Evolutionary conservation across 2,797 vertebrate species (phyloP).

Genomic region (Sebastes alutus): DNA sequence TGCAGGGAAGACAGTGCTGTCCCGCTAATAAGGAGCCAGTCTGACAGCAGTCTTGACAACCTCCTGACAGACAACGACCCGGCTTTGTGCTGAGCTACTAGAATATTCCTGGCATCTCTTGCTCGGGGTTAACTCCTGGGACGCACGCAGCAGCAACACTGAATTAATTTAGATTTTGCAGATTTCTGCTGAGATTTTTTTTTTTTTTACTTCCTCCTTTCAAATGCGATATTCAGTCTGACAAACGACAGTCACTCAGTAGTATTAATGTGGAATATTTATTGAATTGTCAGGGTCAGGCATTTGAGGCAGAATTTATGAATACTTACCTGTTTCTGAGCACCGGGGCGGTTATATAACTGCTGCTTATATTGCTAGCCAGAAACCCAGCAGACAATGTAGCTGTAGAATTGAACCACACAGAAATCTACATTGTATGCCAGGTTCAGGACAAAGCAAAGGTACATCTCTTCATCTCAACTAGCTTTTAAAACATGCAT

Average conservation of each 20-base stretch:
- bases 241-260: constrained; percentile 62
- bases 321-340: constrained; percentile 55
- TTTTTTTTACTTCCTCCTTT: neutral
- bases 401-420: constrained; percentile 98
- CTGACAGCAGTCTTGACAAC: constrained; percentile 69
- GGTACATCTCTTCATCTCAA: neutral
- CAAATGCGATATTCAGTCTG: constrained; percentile 27
- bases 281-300: constrained; percentile 60
- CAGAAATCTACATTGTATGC: constrained; percentile 99
- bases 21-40: constrained; percentile 65
- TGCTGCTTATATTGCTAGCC: constrained; percentile 84
- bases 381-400: constrained; percentile 99
- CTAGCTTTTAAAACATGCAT: neutral
- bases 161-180: constrained; percentile 63
- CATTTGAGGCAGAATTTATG: constrained; percentile 21
- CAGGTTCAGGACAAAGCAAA: constrained; percentile 96
- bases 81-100: constrained; percentile 69
- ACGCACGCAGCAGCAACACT: constrained; percentile 43
- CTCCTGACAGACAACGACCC: constrained; percentile 67
- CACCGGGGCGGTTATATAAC: neutral
- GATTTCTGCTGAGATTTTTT: constrained; percentile 34
- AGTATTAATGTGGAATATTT: constrained; percentile 43
- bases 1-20: constrained; percentile 42
- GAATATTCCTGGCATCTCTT: constrained; percentile 66
- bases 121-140: constrained; percentile 65